Conservation (phyloP, 2,797 vertebrate genomes). For the Hydrophis major region DNA sequence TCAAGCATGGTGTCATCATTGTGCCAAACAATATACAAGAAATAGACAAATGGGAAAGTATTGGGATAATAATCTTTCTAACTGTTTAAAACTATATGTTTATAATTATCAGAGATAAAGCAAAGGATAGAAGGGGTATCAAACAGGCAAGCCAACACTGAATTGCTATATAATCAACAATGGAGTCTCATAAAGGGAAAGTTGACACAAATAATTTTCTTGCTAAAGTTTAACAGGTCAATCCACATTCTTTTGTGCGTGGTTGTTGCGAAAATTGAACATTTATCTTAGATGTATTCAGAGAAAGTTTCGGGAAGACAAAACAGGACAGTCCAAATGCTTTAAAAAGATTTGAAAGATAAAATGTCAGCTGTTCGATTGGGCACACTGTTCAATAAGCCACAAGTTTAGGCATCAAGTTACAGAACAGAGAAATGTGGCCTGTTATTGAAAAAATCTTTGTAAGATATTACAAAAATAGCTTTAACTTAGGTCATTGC, state of each 20-base stretch:
- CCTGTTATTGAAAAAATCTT: conserved; percentile 19
- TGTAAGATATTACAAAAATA: neutral
- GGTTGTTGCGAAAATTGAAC: neutral
- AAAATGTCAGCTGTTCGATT: conserved; percentile 28
- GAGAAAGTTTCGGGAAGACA: neutral
- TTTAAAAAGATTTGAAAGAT: conserved; percentile 19
- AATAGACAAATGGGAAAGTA: neutral
- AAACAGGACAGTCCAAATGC: conserved; percentile 12
- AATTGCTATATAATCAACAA: neutral
- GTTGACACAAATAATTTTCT: neutral
- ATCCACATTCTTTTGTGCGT: neutral
- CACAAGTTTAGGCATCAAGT: conserved; percentile 7
- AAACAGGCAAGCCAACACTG: neutral
- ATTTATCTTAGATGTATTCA: neutral
- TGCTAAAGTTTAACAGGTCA: neutral
- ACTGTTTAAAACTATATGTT: neutral
- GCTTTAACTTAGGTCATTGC: neutral
- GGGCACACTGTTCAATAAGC: conserved; percentile 7
- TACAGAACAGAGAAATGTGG: conserved; percentile 20
- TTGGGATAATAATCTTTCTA: neutral
- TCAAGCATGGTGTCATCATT: neutral
- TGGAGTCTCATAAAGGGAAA: neutral
- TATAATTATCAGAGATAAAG: neutral
- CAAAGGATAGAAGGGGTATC: neutral
- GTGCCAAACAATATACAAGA: neutral